Conservation (phyloP, 2,888 invertebrate species). For the Actias luna region DNA sequence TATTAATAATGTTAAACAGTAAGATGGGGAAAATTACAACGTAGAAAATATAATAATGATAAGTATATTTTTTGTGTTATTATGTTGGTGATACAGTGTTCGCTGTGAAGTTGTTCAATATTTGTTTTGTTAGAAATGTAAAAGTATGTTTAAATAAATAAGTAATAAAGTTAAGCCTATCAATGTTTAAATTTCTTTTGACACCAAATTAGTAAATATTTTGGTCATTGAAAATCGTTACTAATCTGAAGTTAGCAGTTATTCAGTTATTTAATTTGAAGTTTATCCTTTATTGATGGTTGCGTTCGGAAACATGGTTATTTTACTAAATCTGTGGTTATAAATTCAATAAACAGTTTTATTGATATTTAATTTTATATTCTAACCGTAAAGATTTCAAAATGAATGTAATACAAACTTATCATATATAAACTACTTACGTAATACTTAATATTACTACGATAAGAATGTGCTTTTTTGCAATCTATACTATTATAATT, state of each 20-base stretch:
- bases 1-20: not conserved
- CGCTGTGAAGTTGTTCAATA: not conserved
- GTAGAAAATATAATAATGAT: not conserved
- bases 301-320: conserved; percentile 12
- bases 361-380: not conserved
- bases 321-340: not conserved
- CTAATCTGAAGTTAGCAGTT: conserved; percentile 14
- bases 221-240: conserved; percentile 11
- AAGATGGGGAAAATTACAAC: not conserved
- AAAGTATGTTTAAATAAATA: not conserved
- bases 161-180: not conserved
- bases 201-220: conserved; percentile 11
- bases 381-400: too few relatives aligned
- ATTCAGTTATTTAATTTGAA: conserved; percentile 12
- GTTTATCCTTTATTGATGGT: not conserved
- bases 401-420: too few relatives aligned
- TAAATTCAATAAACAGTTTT: not conserved
- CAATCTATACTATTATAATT: too few relatives aligned
- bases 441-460: too few relatives aligned
- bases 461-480: too few relatives aligned
- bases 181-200: not conserved
- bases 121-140: not conserved
- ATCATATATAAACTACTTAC: too few relatives aligned
- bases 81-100: conserved; percentile 37
- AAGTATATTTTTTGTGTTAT: conserved; percentile 31